Evolutionary conservation across 2,797 vertebrate genomes (phyloP).

Genomic region (Hafferia zeledoni): DNA sequence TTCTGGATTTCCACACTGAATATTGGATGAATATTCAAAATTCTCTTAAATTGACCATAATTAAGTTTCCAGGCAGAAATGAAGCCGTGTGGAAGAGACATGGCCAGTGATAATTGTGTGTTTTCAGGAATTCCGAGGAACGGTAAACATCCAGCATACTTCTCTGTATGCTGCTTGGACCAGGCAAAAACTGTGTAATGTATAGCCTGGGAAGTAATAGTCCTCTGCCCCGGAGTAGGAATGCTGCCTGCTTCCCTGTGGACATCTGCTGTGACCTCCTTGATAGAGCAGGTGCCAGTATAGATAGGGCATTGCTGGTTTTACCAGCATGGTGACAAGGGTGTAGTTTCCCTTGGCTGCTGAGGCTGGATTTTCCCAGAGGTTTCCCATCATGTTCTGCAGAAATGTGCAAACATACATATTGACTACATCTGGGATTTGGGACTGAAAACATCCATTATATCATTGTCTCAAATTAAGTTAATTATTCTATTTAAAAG

Average conservation of each 20-base stretch:
- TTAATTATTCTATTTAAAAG: background rate
- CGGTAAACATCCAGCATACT: background rate
- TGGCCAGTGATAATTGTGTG: accelerated
- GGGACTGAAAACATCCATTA: background rate
- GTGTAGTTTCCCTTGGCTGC: background rate
- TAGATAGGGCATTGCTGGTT: background rate
- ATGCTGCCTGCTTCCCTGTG: background rate
- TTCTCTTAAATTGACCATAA: background rate
- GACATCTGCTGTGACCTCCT: background rate
- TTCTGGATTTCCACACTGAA: background rate
- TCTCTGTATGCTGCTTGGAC: background rate
- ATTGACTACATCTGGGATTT: background rate
- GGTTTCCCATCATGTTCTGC: background rate
- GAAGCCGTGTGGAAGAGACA: background rate
- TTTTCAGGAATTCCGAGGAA: background rate
- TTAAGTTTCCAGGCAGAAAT: background rate
- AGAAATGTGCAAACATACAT: background rate
- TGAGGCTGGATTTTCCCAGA: background rate
- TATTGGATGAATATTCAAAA: background rate
- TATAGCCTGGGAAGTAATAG: background rate
- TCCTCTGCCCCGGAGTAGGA: background rate
- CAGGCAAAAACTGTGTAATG: background rate
- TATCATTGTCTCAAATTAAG: background rate
- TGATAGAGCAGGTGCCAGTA: background rate
- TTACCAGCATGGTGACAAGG: background rate